phyloP scores from a whole-genome alignment of 2,888 invertebrate genomes.

The Sphaerolaimus hirsutus region DNA sequence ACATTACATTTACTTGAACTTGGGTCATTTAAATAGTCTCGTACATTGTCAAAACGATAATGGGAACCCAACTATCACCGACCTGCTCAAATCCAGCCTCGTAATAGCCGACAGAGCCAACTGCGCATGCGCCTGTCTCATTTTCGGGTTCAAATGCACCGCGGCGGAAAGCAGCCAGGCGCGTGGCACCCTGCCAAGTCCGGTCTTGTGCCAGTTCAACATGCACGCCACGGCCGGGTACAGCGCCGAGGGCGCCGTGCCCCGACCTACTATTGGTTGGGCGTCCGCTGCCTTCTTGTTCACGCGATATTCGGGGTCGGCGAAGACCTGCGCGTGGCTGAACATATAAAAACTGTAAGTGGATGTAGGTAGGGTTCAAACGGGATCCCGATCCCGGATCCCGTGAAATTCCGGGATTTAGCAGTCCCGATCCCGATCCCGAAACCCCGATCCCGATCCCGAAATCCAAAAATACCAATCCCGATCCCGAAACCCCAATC shows the following conservation, averaged over 20 bases:
- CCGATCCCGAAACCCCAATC: no score
- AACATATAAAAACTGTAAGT: no score
- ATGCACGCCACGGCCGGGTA: conserved; percentile 54
- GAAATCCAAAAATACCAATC: no score
- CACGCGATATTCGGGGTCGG: conserved; percentile 72
- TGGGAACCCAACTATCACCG: no score
- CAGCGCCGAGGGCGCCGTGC: conserved; percentile 14
- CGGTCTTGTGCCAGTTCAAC: conserved; percentile 60
- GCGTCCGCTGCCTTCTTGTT: conserved; percentile 55
- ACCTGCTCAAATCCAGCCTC: conserved; percentile 63
- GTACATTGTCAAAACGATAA: no score
- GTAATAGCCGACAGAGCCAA: conserved; percentile 64
- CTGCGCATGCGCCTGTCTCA: not conserved
- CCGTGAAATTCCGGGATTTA: no score
- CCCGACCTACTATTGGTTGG: conserved; percentile 1
- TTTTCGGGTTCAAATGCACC: conserved; percentile 48
- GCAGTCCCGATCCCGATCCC: no score
- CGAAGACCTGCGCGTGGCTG: conserved; percentile 24
- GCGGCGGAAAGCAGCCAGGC: conserved; percentile 45
- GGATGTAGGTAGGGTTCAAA: no score
- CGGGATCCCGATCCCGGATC: no score
- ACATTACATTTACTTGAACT: no score
- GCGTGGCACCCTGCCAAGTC: conserved; percentile 42
- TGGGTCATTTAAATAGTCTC: no score
- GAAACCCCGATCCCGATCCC: no score